Evolutionary conservation across 2,888 invertebrate genomes (phyloP).

Genomic region (Steromphala cineraria): DNA sequence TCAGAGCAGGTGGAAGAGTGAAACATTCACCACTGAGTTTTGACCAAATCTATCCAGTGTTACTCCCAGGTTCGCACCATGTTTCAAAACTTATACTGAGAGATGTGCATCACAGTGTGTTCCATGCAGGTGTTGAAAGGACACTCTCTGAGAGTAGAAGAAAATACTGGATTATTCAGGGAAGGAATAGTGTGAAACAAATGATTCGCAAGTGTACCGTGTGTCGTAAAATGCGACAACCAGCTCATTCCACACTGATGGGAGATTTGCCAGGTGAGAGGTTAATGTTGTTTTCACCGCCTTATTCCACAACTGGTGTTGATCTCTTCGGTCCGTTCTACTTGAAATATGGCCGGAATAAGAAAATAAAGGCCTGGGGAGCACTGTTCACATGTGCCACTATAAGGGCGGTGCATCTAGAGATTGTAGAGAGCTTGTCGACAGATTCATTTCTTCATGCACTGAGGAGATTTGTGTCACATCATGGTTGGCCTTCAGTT

Average conservation of each 20-base stretch:
- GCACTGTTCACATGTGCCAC: slow-evolving; percentile 27
- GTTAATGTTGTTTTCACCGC: slow-evolving; percentile 3
- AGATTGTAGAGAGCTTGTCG: slow-evolving; percentile 26
- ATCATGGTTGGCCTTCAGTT: slow-evolving; percentile 23
- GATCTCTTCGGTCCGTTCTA: slow-evolving; percentile 27
- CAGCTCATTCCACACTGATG: slow-evolving; percentile 10
- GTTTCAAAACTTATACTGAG: background rate
- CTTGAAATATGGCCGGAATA: background rate
- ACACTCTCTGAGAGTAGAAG: slow-evolving; percentile 15
- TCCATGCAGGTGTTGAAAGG: slow-evolving; percentile 13
- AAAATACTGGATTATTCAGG: slow-evolving; percentile 13
- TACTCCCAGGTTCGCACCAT: background rate
- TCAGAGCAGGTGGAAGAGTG: slow-evolving; percentile 21
- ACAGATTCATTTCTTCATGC: slow-evolving; percentile 28
- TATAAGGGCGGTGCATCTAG: slow-evolving; percentile 24
- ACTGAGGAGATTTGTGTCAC: slow-evolving; percentile 20
- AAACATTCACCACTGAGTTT: background rate
- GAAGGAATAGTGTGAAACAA: slow-evolving; percentile 2
- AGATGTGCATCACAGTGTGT: background rate
- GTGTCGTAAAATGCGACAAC: slow-evolving; percentile 13
- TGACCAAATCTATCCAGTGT: slow-evolving; percentile 12
- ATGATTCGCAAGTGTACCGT: slow-evolving; percentile 13
- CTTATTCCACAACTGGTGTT: slow-evolving; percentile 12
- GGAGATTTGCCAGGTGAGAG: slow-evolving; percentile 21
- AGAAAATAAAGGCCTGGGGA: slow-evolving; percentile 22